Evolutionary conservation across 92 coral and sea anemone genomes (phyloP), one percentile per base, ranked within the genome.

Genomic region (Phenganax stokvisi): DNA sequence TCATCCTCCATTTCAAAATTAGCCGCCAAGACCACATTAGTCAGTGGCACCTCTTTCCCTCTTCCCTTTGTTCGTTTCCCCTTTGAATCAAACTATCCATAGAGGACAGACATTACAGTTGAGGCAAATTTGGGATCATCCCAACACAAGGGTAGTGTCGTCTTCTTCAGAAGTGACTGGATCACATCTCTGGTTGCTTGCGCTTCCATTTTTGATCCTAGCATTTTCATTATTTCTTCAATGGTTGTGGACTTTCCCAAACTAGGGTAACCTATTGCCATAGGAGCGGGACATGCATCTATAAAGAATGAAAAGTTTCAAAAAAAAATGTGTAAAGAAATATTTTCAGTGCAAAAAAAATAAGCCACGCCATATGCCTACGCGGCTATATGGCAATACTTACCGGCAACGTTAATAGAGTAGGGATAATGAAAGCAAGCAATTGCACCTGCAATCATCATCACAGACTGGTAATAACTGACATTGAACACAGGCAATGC

Each of bases 371-470:
- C 47, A 37, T 37, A 37, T 37, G 47, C 47, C 47, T 0, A 37
- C 47, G 47, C 47, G 0, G 47, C 5, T 58, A 58, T 72, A 29
- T 80, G 77, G 12, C 54, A 17, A 44, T 47, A 54, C 77, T 81
- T 81, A 81, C 85, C 85, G 27, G 85, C 85, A 54, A 81, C 68
- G 15, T 16, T 37, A 51, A 80, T 81, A 37, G 85, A 53, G 28
- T 81, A 81, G 12, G 85, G 85, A 57, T 81, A 81, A 53, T 81
- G 85, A 67, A 81, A 81, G 63, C 85, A 81, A 51, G 85, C 85
- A 70, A 81, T 71, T 58, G 85, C 85, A 51, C 85, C 85, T 12
- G 77, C 85, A 52, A 81, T 81, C 85, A 81, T 70, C 85, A 70
- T 81, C 20, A 81, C 79, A 57, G 65, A 70, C 31, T 81, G 85